Conservation (phyloP, 2,888 invertebrate genomes). For the Mesorhabditis sp. region DNA sequence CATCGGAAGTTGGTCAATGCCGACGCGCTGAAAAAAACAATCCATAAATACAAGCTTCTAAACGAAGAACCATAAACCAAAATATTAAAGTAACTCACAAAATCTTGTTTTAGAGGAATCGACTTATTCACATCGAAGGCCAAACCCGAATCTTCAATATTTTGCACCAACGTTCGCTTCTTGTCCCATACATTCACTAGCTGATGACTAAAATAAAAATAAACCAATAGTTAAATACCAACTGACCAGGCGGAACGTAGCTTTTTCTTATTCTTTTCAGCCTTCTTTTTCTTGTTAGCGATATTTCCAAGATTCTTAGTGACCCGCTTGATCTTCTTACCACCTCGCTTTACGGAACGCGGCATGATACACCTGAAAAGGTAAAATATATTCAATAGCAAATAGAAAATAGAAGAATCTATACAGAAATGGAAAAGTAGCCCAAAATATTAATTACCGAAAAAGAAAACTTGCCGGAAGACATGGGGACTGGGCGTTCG, state of each 20-base stretch:
- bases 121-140: constrained; percentile 39
- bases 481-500: too few relatives aligned
- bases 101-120: constrained; percentile 23
- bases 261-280: background rate
- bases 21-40: constrained; percentile 22
- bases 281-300: background rate
- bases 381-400: too few relatives aligned
- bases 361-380: background rate
- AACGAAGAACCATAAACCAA: too few relatives aligned
- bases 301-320: background rate
- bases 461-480: too few relatives aligned
- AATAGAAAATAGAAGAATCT: too few relatives aligned
- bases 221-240: constrained; percentile 5
- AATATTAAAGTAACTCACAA: constrained; percentile 20
- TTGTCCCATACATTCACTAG: constrained; percentile 31
- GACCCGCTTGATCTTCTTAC: background rate
- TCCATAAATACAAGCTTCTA: background rate
- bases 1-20: constrained; percentile 29
- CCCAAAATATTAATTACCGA: too few relatives aligned
- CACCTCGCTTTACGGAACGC: background rate
- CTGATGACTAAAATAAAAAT: background rate
- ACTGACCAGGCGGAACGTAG: background rate
- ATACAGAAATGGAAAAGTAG: too few relatives aligned
- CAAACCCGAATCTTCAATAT: constrained; percentile 37
- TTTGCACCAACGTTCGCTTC: constrained; percentile 27